Evolutionary conservation across 2,113 vertebrate genomes (phyloP), one percentile per base, ranked within the genome.

Genomic region (Cricetomys ansorgei): DNA sequence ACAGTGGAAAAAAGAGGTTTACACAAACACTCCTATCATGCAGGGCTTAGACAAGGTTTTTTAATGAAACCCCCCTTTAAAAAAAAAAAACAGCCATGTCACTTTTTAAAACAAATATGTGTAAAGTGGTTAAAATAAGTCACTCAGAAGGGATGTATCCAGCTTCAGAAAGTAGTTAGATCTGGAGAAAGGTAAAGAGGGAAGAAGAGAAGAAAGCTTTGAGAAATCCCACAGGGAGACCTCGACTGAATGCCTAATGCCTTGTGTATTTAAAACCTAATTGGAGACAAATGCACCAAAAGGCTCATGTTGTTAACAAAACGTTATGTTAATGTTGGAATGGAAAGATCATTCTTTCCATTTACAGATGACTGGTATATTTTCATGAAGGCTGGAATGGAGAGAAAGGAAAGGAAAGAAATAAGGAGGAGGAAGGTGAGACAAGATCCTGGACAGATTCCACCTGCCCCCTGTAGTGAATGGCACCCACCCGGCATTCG

Each of bases 321-420:
- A 57, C 9, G 64, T 59, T 27, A 13, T 12, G 11, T 34, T 79
- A 23, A 45, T 79, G 29, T 53, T 72, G 27, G 59, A 62, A 13
- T 15, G 11, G 77, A 94, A 84, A 92, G n/a, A 7, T 95, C 93
- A 62, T 25, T 95, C 73, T 97, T 43, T 95, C 88, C 34, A 88
- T 94, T 90, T 95, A 80, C 57, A 27, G 75, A 27, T 9, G 2
- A 55, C 95, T 93, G 69, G 65, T 86, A 3, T 69, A 96, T 77
- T 91, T 91, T 91, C 31, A 69, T 29, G 37, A 88, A 77, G 27
- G 62, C 69, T 67, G 89, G 50, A 77, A 37, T 70, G 2, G 19
- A 23, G 55, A 43, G 62, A 8, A 2, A 19, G 17, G 23, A 45
- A 70, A 40, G 19, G 2, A 23, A 50, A 5, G 25, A 29, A n/a